Evolutionary conservation across 2,113 vertebrate genomes (phyloP).

Genomic region (Rafetus swinhoei): DNA sequence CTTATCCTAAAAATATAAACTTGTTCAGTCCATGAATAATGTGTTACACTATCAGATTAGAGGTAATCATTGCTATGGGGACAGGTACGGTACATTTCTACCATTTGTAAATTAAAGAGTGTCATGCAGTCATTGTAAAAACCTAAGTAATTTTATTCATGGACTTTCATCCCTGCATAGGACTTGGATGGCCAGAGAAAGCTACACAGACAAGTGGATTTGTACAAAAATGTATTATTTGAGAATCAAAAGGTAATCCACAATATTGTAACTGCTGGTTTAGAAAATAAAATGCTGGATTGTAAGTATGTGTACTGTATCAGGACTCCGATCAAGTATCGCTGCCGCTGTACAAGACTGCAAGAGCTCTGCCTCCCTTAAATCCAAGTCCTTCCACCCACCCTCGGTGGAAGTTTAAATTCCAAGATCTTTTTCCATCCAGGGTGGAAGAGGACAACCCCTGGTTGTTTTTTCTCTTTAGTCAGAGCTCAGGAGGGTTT

Average conservation of each 20-base stretch:
- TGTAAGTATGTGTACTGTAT: not conserved
- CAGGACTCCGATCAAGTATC: fast-evolving
- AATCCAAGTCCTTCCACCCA: too few relatives aligned
- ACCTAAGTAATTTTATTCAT: not conserved
- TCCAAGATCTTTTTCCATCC: not conserved
- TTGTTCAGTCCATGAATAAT: conserved; percentile 32
- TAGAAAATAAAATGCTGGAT: not conserved
- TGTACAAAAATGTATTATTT: not conserved
- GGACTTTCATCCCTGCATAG: not conserved
- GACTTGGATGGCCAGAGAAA: not conserved
- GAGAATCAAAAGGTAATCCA: not conserved
- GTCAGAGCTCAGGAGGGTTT: not conserved
- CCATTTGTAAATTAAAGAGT: not conserved
- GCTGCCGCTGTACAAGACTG: not conserved
- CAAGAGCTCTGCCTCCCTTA: not conserved
- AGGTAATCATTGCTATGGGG: not conserved
- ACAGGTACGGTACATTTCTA: not conserved
- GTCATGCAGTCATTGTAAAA: not conserved
- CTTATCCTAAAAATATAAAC: conserved; percentile 39
- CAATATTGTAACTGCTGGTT: not conserved
- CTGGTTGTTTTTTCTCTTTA: not conserved
- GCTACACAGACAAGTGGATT: not conserved
- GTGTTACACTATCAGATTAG: not conserved
- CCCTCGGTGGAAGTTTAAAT: not conserved
- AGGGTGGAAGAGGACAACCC: too few relatives aligned